Evolutionary conservation across 2,113 vertebrate species (phyloP), one percentile per base, ranked within the genome.

Genomic region (Heterocephalus glaber): DNA sequence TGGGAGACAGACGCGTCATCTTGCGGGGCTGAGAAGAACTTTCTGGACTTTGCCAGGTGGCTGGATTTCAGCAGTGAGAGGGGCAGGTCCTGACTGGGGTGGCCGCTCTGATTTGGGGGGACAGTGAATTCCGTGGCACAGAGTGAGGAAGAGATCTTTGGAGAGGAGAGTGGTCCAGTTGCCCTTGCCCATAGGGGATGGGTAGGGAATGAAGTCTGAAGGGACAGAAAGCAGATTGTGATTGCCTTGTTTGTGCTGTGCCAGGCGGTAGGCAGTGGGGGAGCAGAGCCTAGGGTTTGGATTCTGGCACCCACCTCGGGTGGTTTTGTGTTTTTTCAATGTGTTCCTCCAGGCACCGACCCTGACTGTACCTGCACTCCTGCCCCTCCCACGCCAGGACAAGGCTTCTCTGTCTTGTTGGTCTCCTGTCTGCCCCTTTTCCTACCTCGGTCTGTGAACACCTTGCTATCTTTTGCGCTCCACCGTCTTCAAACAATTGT

Each of bases 241-340:
- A 22, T 3, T 26, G 7, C 4, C 0, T 3, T 14, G 5, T 10
- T n/a, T 11, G 10, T 35, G 16, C 44, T 0, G 0, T 7, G 49
- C 47, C 5, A 22, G 0, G 54, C 28, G 56, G 63, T 4, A 24
- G 70, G 76, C 65, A 5, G 8, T 1, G 0, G 49, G 20, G 66
- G 49, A 56, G 52, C 76, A 5, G 38, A 7, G 47, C 26, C 47
- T 8, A 7, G 20, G 61, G 5, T 61, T 14, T n/a, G 47, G 47
- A 22, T 65, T 24, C 44, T 0, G 2, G 12, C 3, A 14, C 26
- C 41, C 41, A 9, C 28, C 30, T 20, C 0, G 0, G 60, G 11
- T 38, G 6, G 26, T 22, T 30, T 33, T 52, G 52, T 70, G 14
- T 44, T n/a, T 30, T 44, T 2, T 49, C 54, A 5, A 16, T 8